Evolutionary conservation across 1,140 invertebrate species (phyloP), one percentile per base, ranked within the genome.

Genomic region (Drosophila seguyi): DNA sequence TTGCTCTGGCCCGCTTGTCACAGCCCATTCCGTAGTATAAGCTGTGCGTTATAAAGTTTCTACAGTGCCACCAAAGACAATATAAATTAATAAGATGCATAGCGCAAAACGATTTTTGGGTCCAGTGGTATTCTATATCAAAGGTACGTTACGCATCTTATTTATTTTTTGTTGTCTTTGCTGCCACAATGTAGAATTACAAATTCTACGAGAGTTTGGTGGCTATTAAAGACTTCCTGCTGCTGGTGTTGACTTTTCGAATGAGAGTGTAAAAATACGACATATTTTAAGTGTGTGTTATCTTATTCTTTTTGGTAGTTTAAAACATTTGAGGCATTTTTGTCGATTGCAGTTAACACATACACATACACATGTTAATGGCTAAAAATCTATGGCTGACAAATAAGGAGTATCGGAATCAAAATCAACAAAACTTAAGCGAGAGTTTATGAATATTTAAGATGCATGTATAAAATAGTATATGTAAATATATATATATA

Each of bases 251-350:
- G 42, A 34, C 31, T 52, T 63, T 57, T 58, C 52, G 60, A 52
- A 75, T 60, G 34, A 50, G 60, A 61, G 80, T 88, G 79, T 88
- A 88, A 87, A 88, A 88, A 87, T 88, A 87, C 68, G 52, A 52
- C 72, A 75, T 87, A 76, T 75, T 13, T 86, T 20, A 5, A 10
- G 31, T 53, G 50, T 22, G 55, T 59, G 66, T 57, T 48, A 44
- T 58, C 18, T 57, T 36, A 56, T 48, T 56, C 22, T 69, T 84
- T 81, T 86, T 84, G 81, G 79, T 90, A 88, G 85, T 90, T 90
- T 85, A 85, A 90, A 90, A 90, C 85, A 71, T 84, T 81, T 85
- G 85, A 90, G 85, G 85, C 85, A 90, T 79, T 85, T 86, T 50
- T 53, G 74, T 86, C 75, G 63, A 57, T 78, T 69, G 57, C 75